Percentiles rank a stretch among this genome's conserved stretches.
Conservation (phyloP, 2,888 invertebrate species). For the Ophonus ardosiacus region DNA sequence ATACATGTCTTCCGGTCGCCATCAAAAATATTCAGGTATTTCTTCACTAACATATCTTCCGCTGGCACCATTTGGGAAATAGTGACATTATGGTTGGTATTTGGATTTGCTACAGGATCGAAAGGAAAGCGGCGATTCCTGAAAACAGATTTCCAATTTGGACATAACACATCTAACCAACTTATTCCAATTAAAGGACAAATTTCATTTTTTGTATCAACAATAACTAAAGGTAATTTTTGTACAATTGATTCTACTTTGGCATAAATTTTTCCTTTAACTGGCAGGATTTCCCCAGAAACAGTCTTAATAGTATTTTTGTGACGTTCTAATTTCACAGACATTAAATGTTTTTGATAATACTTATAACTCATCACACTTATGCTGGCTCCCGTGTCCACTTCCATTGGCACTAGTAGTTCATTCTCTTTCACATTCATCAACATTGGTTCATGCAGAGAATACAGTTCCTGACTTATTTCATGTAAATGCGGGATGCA, state of each 20-base stretch:
- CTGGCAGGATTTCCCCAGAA: background rate
- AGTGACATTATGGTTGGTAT: too few relatives aligned
- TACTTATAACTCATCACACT: background rate
- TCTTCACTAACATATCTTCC: background rate
- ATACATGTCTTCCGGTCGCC: background rate
- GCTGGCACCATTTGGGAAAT: background rate
- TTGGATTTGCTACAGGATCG: too few relatives aligned
- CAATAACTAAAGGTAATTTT: background rate
- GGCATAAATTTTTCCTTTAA: background rate
- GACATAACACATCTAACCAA: too few relatives aligned
- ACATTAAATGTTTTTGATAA: background rate
- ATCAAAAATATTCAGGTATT: background rate
- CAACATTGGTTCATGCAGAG: background rate
- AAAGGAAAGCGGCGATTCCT: too few relatives aligned
- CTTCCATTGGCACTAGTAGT: conserved; percentile 1
- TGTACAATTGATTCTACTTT: background rate
- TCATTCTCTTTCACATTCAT: background rate
- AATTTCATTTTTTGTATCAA: background rate
- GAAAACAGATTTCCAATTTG: too few relatives aligned
- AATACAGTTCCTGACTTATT: background rate
- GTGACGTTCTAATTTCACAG: background rate
- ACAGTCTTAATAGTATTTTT: background rate
- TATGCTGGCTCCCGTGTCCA: conserved; percentile 10
- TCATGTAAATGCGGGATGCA: background rate
- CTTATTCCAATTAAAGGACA: background rate